Percentiles rank a stretch among this genome's conserved stretches.
phyloP scores from a whole-genome alignment of 2,113 vertebrate genomes.

The Cygnus buccinator region DNA sequence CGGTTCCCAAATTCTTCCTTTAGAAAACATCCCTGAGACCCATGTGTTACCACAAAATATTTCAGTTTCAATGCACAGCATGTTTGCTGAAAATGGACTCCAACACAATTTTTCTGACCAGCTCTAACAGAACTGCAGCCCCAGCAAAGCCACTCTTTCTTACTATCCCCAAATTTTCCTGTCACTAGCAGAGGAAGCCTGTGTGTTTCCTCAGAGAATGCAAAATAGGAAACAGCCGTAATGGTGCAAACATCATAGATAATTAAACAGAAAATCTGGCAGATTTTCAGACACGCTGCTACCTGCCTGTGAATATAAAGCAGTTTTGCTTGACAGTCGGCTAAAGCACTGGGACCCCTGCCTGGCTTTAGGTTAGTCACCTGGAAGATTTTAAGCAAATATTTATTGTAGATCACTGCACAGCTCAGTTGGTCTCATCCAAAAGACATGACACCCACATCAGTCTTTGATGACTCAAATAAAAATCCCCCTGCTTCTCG shows the following conservation, averaged over 20 bases:
- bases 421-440: neutral
- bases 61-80: neutral
- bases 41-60: neutral
- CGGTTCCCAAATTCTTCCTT: neutral
- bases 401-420: neutral
- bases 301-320: conserved; percentile 45
- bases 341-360: neutral
- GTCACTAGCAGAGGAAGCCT: neutral
- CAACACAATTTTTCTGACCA: neutral
- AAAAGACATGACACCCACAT: neutral
- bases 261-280: conserved; percentile 35
- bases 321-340: neutral
- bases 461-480: neutral
- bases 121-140: neutral
- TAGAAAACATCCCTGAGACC: neutral
- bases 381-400: conserved; percentile 17
- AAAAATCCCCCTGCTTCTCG: neutral
- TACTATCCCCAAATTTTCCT: neutral
- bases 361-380: neutral
- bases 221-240: conserved; percentile 3
- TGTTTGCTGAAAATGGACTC: neutral
- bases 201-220: neutral
- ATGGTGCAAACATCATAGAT: neutral
- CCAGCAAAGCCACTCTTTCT: neutral
- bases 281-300: conserved; percentile 26